A percentile compares a stretch with the other conserved stretches of the same genome.
phyloP scores from a whole-genome alignment of 2,113 vertebrate species.

The Athene noctua region DNA sequence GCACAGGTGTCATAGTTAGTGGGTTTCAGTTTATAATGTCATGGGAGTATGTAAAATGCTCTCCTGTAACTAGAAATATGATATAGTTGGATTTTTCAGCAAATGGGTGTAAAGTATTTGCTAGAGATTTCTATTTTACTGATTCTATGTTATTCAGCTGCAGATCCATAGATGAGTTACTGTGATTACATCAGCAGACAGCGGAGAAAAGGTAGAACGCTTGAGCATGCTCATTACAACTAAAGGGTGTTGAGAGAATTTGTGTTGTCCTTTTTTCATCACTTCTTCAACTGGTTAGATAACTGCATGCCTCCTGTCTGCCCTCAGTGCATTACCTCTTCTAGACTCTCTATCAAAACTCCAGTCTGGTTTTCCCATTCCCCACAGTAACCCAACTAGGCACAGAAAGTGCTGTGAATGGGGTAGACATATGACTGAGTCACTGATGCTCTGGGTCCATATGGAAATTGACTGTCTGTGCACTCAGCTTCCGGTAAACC shows the following conservation, averaged over 20 bases:
- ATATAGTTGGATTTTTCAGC: neutral
- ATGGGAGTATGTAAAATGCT: neutral
- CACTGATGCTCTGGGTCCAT: neutral
- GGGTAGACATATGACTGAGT: neutral
- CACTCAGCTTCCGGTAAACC: neutral
- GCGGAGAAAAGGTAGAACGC: neutral
- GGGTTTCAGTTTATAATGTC: neutral
- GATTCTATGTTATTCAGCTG: neutral
- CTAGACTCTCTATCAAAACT: neutral
- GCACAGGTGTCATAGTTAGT: neutral
- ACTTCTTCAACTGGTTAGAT: neutral
- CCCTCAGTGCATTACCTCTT: neutral
- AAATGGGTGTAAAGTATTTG: neutral
- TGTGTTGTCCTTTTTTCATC: neutral
- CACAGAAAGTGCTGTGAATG: neutral
- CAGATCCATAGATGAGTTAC: neutral
- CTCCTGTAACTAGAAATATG: neutral
- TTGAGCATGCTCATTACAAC: accelerated
- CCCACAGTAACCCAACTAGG: neutral
- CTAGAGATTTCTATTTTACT: neutral
- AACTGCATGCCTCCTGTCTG: neutral
- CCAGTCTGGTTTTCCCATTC: neutral
- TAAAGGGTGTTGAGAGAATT: neutral
- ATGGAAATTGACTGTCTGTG: neutral
- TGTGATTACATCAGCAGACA: neutral